Base-by-base conservation (phyloP, 2,113 vertebrate genomes). In the Forbesichthys agassizii region DNA sequence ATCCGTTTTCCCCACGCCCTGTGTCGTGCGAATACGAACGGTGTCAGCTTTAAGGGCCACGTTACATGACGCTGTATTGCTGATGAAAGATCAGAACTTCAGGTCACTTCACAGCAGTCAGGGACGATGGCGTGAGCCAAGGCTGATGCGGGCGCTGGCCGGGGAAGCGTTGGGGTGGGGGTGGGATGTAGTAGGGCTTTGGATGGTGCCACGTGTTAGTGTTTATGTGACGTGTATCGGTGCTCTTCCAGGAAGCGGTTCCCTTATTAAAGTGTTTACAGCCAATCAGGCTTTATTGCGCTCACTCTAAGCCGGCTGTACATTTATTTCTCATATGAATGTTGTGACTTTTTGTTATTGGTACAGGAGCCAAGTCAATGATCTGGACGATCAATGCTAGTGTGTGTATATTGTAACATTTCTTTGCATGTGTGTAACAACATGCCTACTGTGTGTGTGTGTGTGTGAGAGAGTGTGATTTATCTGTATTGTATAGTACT, bases 31-130 rank as follows among this genome's bases (percentile, higher is more conserved):
- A 78, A 64, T 33, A 48, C 68, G 69, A 20, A 20, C 20, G 20
- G 20, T 27, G 27, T 27, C 27, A 27, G 27, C 27, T 27, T 2
- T 27, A 27, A 27, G 27, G 27, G 27, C 27, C 27, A 27, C 27
- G 2, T 27, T 3, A 27, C 27, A 27, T 27, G 27, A 27, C 27
- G 2, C 27, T 27, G 27, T 3, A 27, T 27, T 27, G 27, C 27
- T 27, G 27, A 27, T 27, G 27, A 27, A 27, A 27, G 27, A 27
- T 27, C 27, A 16, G 53, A 55, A n/a, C 53, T 55, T 14, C 60
- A 64, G 74, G 76, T 77, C 79, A 66, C 63, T 66, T 82, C 72
- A 69, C 75, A 60, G 76, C 56, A 64, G 73, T 81, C 66, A 62
- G 56, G 69, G 67, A 72, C 75, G 69, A 74, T 57, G 18, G 76